A percentile compares a stretch with the other conserved stretches of the same genome.
Conservation (phyloP, 2,797 vertebrate genomes). For the Peromyscus melanophrys region DNA sequence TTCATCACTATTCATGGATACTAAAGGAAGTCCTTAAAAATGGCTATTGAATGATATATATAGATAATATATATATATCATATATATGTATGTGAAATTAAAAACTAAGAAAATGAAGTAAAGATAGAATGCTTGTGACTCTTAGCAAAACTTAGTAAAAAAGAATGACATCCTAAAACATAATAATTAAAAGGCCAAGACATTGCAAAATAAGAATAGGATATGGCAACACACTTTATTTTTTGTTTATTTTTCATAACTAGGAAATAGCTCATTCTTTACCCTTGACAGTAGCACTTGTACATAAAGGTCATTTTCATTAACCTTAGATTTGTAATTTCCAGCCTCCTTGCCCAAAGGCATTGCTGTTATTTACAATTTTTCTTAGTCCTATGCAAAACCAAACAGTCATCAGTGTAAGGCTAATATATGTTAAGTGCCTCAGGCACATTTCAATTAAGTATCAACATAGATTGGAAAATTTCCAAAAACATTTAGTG, state of each 20-base stretch:
- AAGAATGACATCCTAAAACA: background rate
- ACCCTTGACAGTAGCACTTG: constrained; percentile 75
- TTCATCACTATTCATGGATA: background rate
- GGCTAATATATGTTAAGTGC: constrained; percentile 85
- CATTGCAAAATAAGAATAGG: constrained; percentile 38
- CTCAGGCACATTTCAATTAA: constrained; percentile 84
- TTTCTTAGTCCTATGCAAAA: constrained; percentile 84
- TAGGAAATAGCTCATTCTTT: constrained; percentile 76
- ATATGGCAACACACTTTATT: constrained; percentile 11
- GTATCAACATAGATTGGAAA: constrained; percentile 83
- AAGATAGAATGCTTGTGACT: background rate
- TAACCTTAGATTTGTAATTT: constrained; percentile 78
- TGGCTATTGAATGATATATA: background rate
- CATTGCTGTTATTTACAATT: constrained; percentile 84
- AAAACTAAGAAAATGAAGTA: constrained; percentile 33
- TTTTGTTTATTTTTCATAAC: constrained; percentile 80
- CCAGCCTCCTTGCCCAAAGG: constrained; percentile 76
- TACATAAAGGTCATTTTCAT: constrained; percentile 84
- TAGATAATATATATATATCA: background rate
- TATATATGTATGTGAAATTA: background rate
- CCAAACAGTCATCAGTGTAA: constrained; percentile 82
- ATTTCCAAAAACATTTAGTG: constrained; percentile 86
- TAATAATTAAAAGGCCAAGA: constrained; percentile 66
- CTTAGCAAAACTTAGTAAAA: constrained; percentile 55
- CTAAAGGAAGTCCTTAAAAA: background rate